Percentiles rank a stretch among this genome's conserved stretches.
These are phyloP conservation scores for Oreochromis niloticus DNA, from an alignment of 2,113 vertebrate genomes.

Conservation along the genomic window DNA sequence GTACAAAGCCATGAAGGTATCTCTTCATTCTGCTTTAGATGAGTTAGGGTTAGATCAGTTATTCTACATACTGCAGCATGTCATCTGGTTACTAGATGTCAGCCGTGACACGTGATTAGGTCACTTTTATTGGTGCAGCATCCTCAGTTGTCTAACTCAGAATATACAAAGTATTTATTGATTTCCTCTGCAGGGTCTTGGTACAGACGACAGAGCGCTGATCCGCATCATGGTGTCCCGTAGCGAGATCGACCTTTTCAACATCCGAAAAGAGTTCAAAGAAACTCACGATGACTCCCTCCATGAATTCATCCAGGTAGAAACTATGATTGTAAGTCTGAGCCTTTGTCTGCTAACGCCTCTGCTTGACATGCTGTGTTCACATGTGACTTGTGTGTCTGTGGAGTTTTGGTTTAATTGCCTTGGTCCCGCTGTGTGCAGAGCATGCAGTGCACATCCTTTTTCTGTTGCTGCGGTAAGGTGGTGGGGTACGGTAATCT, in stretches of 20 bases:
- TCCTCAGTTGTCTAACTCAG: not conserved
- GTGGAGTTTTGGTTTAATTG: not conserved
- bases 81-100: not conserved
- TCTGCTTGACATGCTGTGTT: not conserved
- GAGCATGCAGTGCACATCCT: constrained; percentile 44
- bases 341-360: constrained; percentile 31
- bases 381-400: not conserved
- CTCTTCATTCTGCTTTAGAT: not conserved
- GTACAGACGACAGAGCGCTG: constrained; percentile 91
- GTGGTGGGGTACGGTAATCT: constrained; percentile 36
- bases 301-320: constrained; percentile 91
- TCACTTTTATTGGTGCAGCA: not conserved
- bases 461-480: constrained; percentile 35
- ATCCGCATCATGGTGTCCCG: constrained; percentile 93
- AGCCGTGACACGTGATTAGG: not conserved
- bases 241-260: constrained; percentile 87
- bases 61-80: not conserved
- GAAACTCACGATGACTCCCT: constrained; percentile 85
- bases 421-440: not conserved
- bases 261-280: constrained; percentile 89
- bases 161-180: not conserved
- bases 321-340: constrained; percentile 72
- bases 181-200: constrained; percentile 77
- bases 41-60: not conserved
- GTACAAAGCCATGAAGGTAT: constrained; percentile 98